Evolutionary conservation across 2,888 invertebrate species (phyloP), one percentile per base, ranked within the genome.

Genomic region (Ormyrus rosae): DNA sequence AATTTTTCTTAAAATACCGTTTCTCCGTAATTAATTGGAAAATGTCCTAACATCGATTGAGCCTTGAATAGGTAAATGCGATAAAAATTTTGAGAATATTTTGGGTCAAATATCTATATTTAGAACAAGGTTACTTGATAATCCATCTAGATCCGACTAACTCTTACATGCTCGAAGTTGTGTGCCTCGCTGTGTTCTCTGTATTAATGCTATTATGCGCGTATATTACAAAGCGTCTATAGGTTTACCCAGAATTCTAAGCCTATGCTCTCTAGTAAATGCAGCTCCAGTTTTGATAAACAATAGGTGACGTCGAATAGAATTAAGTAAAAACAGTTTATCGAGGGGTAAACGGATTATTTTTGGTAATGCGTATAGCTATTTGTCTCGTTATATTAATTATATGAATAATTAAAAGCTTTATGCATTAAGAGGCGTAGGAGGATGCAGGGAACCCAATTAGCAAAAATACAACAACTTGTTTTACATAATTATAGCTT

Each of bases 211-310:
- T 61, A 73, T 53, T 74, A 77, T 70, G 56, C 70, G 56, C 70
- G 46, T 70, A 58, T 45, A 78, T 72, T 78, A 72, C 71, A 72
- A 61, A 75, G 75, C 75, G 61, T 51, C 60, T 75, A 68, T 61
- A 68, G 67, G 68, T 65, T 63, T 64, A 58, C 65, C 58, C 56
- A 45, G 55, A 9, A 70, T 69, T 77, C 68, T 76, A 63, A 69
- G 69, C 69, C 56, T 19, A 13, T 53, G 48, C 53, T 64, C 60
- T 55, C 51, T 51, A 5, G 10, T 51, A 48, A 56, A 58, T 65
- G 34, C 34, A 51, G 65, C 34, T 48, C n/a, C 8, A 4, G 5
- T 55, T 48, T 11, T 46, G 46, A n/a, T 46, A 50, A 71, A 60
- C 50, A 70, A 70, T 58, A 13, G n/a, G 13, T 58, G 48, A 70